Evolutionary conservation across 2,797 vertebrate species (phyloP), one percentile per base, ranked within the genome.

Genomic region (Diplodus sargus): DNA sequence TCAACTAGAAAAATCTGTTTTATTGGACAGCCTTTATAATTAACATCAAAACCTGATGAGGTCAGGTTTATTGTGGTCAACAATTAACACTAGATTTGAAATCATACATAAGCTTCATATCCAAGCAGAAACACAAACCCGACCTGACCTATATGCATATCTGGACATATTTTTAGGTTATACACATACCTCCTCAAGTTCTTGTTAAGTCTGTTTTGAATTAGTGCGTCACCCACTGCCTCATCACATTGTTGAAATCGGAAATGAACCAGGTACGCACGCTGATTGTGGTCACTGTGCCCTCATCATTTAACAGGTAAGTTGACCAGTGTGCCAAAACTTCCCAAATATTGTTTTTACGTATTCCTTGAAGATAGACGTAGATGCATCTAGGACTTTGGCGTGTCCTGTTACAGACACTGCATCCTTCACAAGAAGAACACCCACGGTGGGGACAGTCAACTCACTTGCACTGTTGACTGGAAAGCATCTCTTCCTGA

Each of bases 401-500:
- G 30, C 47, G 68, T 18, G 72, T 79, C 59, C 61, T 52, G n/a
- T 72, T n/a, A 82, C 63, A 81, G 34, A 84, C 87, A 82, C 81
- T n/a, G 79, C 85, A 90, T 81, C 89, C 71, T 63, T 82, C 68
- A 79, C 10, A 43, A 76, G 59, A 28, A 28, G 54, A 76, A 12
- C 78, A 68, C 20, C 78, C 83, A 78, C 28, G 51, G 39, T 52
- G 75, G 59, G 58, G 66, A 78, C 82, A 81, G 87, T 83, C 66
- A 89, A 93, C 94, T 95, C 88, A 95, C 93, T 90, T 81, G 85
- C 64, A 54, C 71, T 43, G 83, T 23, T 18, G 77, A 84, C 79
- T 70, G 80, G 85, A 82, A 88, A 87, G 67, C 78, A 79, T 78
- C 87, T 82, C 83, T 89, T 91, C 89, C 87, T 85, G 85, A 85